Evolutionary conservation across 2,113 vertebrate species (phyloP), one percentile per base, ranked within the genome.

Genomic region (Psammodynastes pulverulentus): DNA sequence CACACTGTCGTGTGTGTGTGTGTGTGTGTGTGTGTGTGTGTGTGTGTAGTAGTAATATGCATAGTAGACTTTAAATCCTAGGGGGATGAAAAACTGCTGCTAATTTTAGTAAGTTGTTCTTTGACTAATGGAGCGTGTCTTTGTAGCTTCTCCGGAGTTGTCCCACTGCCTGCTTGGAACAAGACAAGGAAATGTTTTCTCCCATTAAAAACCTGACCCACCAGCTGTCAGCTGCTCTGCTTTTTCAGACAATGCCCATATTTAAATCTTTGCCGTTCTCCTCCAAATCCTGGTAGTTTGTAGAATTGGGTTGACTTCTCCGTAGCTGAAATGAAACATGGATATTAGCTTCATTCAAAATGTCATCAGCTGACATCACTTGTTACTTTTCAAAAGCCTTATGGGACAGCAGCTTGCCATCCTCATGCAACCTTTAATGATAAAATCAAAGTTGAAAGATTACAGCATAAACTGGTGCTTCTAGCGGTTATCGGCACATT

Each of bases 351-450:
- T 96, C 95, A 95, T 85, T 95, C 92, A 95, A 92, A 95, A 95
- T 86, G 54, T 94, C 92, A 94, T 84, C 79, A 86, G 86, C 91
- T 93, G 95, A 95, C 94, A 93, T 94, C 90, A 95, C 92, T 95
- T 95, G 92, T 95, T 95, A 94, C 95, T 94, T 95, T 94, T 95
- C 94, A 95, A 95, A 95, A 96, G 94, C 72, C 95, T 94, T 95
- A 88, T 91, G 89, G 94, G 91, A 94, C 85, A 49, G 1, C 91
- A 94, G 94, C 34, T 94, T 95, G 94, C 95, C 94, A 89, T 94
- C 89, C 56, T 94, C 91, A 86, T 34, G 29, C 45, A 91, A 96
- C 96, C 95, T 96, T 93, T 94, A 94, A 96, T 95, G 95, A 96
- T 95, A 95, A 96, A 67, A n/a, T 6, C n/a, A 15, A 67, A n/a